phyloP scores from a whole-genome alignment of 2,888 invertebrate genomes.

The Acholoe squamosa region DNA sequence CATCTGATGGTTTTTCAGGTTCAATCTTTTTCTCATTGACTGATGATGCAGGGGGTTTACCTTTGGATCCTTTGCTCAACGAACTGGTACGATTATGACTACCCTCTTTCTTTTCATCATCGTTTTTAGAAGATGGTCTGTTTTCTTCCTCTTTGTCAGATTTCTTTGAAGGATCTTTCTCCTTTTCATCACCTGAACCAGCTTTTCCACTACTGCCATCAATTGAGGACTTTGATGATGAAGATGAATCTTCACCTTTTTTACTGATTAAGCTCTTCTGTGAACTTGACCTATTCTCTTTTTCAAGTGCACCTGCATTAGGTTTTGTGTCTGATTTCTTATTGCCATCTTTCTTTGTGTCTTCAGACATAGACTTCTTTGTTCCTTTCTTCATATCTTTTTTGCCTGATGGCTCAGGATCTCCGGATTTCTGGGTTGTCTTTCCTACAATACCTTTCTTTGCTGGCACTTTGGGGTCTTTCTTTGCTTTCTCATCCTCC shows the following conservation, averaged over 20 bases:
- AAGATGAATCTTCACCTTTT: not conserved
- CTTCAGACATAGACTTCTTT: not conserved
- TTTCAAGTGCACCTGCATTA: not conserved
- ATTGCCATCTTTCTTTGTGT: constrained; percentile 13
- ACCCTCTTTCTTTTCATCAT: not conserved
- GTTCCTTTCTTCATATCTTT: not conserved
- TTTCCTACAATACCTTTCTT: not conserved
- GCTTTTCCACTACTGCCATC: not conserved
- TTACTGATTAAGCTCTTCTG: not conserved
- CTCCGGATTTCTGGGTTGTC: not conserved
- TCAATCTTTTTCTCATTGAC: not conserved
- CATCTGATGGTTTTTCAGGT: not conserved
- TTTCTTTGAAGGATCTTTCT: not conserved
- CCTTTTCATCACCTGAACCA: not conserved
- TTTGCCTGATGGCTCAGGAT: not conserved
- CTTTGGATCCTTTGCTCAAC: not conserved
- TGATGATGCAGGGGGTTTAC: too few relatives aligned
- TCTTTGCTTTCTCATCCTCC: not conserved
- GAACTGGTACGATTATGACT: not conserved
- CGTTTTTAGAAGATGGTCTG: not conserved
- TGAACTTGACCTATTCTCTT: constrained; percentile 18
- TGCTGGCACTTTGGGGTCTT: not conserved
- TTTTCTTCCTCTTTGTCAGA: not conserved
- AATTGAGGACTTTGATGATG: constrained; percentile 29
- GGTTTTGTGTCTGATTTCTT: constrained; percentile 4